Evolutionary conservation across 2,888 invertebrate species (phyloP).

Genomic region (Sphecodes monilicornis): DNA sequence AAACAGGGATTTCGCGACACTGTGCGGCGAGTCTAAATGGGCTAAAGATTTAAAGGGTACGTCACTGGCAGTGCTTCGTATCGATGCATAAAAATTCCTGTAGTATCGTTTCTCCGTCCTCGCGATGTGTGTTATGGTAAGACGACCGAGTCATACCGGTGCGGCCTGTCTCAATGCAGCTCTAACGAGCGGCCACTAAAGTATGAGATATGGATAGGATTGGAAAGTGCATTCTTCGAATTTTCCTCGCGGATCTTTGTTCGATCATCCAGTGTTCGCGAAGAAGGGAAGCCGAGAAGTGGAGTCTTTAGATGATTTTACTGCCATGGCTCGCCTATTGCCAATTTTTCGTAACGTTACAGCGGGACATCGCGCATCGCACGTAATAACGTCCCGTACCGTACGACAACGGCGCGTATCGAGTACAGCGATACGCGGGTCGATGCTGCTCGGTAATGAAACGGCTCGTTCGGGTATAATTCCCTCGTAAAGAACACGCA

Average conservation of each 20-base stretch:
- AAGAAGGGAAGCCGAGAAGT: not conserved
- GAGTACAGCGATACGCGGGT: not conserved
- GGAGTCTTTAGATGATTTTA: not conserved
- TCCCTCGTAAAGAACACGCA: slow-evolving; percentile 36
- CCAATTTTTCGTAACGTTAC: not conserved
- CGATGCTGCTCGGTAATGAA: slow-evolving; percentile 24
- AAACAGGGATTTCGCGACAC: too few species aligned
- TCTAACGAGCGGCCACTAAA: not conserved
- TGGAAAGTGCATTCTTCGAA: slow-evolving; percentile 11
- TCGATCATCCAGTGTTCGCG: not conserved
- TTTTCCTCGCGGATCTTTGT: not conserved
- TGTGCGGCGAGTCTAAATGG: too few species aligned
- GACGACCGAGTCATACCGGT: not conserved
- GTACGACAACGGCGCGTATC: slow-evolving; percentile 16
- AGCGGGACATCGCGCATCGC: not conserved
- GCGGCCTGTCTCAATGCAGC: not conserved
- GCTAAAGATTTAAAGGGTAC: not conserved
- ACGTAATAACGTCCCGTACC: slow-evolving; percentile 12
- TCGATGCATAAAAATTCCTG: not conserved
- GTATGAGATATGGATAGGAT: not conserved
- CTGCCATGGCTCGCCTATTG: not conserved
- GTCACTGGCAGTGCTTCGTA: not conserved
- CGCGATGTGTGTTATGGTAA: not conserved
- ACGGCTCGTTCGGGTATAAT: slow-evolving; percentile 40
- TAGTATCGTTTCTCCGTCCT: not conserved